These are phyloP conservation scores for Gymnoscelis rufifasciata DNA, from an alignment of 2,888 invertebrate genomes.

Conservation along the genomic window DNA sequence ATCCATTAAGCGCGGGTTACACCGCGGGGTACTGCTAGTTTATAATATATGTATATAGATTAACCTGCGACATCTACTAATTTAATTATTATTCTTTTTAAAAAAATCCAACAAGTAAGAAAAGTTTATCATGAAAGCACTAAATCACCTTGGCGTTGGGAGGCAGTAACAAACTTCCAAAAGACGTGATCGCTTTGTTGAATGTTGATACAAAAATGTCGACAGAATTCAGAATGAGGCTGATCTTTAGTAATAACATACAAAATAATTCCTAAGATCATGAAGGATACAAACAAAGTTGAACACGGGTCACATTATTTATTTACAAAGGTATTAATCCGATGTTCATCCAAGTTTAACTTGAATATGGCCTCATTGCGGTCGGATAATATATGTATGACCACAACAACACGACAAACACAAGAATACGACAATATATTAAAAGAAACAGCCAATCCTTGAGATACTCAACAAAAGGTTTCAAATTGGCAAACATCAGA, in stretches of 20 bases:
- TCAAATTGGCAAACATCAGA: constrained; percentile 9
- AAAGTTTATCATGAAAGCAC: not conserved
- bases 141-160: constrained; percentile 11
- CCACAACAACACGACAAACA: too few relatives aligned
- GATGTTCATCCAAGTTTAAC: too few relatives aligned
- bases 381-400: constrained; percentile 28
- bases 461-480: constrained; percentile 9
- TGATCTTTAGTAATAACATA: constrained; percentile 8
- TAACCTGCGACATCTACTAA: too few relatives aligned
- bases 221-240: constrained; percentile 17
- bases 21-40: too few relatives aligned
- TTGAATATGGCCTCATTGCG: constrained; percentile 9
- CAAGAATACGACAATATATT: too few relatives aligned
- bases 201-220: constrained; percentile 11
- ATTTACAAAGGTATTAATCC: too few relatives aligned
- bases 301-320: too few relatives aligned
- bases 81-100: too few relatives aligned
- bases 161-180: constrained; percentile 16
- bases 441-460: too few relatives aligned
- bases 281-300: too few relatives aligned
- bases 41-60: too few relatives aligned
- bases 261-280: not conserved
- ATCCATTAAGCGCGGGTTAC: too few relatives aligned
- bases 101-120: not conserved
- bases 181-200: constrained; percentile 16